phyloP scores from a whole-genome alignment of 2,888 invertebrate species.

The Dryobota labecula region DNA sequence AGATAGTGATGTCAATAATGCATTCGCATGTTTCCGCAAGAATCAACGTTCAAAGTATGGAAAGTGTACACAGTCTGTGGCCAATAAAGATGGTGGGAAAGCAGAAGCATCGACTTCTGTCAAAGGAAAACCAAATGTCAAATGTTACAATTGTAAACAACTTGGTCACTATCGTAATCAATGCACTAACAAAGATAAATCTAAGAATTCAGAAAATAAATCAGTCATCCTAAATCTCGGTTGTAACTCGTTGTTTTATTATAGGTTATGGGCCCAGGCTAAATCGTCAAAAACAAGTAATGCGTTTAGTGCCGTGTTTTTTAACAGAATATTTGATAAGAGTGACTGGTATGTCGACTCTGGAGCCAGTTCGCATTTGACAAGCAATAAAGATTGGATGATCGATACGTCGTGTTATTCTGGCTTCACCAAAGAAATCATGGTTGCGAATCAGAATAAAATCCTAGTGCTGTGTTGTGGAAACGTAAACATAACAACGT shows the following conservation, averaged over 20 bases:
- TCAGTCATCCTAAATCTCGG: no score
- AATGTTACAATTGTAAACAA: constrained; percentile 1
- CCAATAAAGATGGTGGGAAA: not conserved
- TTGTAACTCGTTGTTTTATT: no score
- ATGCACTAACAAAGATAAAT: not conserved
- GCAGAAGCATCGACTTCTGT: not conserved
- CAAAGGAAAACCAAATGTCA: not conserved
- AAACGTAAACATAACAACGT: no score
- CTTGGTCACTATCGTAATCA: not conserved
- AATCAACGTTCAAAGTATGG: not conserved
- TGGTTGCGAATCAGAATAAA: not conserved
- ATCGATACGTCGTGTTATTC: not conserved
- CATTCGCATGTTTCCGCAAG: not conserved
- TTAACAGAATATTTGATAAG: not conserved
- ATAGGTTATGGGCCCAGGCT: no score
- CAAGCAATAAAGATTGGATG: not conserved
- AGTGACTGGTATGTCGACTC: not conserved
- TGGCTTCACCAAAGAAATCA: not conserved
- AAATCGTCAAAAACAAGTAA: no score
- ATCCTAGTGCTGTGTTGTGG: no score
- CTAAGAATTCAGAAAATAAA: not conserved
- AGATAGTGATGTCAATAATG: not conserved
- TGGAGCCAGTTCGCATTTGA: not conserved
- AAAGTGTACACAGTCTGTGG: not conserved
- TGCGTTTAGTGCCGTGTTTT: not conserved